phyloP scores from a whole-genome alignment of 2,888 invertebrate species.

The Hydrotaea cyrtoneurina region DNA sequence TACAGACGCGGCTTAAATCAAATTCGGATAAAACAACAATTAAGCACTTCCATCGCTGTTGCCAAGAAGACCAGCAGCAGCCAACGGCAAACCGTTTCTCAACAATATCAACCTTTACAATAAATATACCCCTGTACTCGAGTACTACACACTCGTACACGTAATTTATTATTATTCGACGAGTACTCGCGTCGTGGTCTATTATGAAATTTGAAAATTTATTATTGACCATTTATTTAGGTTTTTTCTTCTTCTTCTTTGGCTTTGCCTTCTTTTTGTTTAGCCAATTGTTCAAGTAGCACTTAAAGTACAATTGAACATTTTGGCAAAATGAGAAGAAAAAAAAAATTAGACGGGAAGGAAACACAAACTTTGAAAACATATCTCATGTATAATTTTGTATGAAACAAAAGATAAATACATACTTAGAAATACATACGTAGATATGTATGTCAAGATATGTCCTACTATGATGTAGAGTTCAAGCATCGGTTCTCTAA shows the following conservation, averaged over 20 bases:
- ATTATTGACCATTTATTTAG: slow-evolving; percentile 38
- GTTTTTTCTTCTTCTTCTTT: not conserved
- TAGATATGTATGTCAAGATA: not conserved
- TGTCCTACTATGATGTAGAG: not conserved
- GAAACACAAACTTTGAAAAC: slow-evolving; percentile 15
- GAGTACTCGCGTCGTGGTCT: not conserved
- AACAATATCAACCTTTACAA: slow-evolving; percentile 44
- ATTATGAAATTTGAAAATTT: slow-evolving; percentile 39
- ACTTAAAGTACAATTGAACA: slow-evolving; percentile 43
- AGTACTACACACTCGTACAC: not conserved
- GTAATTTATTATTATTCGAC: slow-evolving; percentile 45
- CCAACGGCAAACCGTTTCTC: slow-evolving; percentile 24
- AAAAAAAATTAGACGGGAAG: slow-evolving; percentile 24
- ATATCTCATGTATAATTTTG: not conserved
- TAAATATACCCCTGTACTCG: not conserved
- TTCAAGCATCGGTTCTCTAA: not conserved
- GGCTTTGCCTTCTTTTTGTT: slow-evolving; percentile 5
- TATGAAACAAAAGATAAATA: slow-evolving; percentile 4
- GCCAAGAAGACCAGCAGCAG: not conserved
- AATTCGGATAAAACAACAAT: not conserved
- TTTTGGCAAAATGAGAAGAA: slow-evolving; percentile 27
- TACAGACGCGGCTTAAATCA: not conserved
- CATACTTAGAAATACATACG: not conserved
- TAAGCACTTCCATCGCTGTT: not conserved
- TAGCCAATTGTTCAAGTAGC: slow-evolving; percentile 43